These are phyloP conservation scores for Drosophila buzzatii DNA, from an alignment of 2,888 invertebrate species.

Conservation along the genomic window DNA sequence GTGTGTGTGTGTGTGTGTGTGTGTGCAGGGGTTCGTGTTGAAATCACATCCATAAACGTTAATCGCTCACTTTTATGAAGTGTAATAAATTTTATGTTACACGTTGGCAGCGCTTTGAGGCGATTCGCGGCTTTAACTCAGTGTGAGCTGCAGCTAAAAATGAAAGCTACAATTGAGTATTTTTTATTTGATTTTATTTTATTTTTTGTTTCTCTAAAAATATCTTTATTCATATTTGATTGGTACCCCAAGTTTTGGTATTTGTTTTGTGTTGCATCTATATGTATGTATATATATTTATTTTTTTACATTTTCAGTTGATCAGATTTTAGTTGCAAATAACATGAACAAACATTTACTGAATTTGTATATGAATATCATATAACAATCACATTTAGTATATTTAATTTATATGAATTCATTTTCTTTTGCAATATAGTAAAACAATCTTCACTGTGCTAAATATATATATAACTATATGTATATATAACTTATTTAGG, in stretches of 20 bases:
- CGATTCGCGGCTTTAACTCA: neutral
- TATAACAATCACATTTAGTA: conserved; percentile 75
- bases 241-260: conserved; percentile 69
- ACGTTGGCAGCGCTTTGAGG: conserved; percentile 50
- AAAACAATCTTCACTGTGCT: conserved; percentile 62
- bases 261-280: conserved; percentile 41
- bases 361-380: conserved; percentile 81
- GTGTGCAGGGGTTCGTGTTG: conserved; percentile 61
- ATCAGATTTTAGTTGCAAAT: conserved; percentile 69
- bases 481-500: conserved; percentile 29
- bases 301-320: conserved; percentile 48
- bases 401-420: conserved; percentile 44
- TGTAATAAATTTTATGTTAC: conserved; percentile 74
- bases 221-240: conserved; percentile 79
- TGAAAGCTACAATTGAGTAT: conserved; percentile 10
- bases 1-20: conserved; percentile 4
- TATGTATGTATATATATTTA: conserved; percentile 12
- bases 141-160: neutral
- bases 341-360: conserved; percentile 79
- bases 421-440: conserved; percentile 36
- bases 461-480: conserved; percentile 39
- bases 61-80: conserved; percentile 81
- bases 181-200: neutral
- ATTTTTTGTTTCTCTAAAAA: conserved; percentile 74
- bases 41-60: conserved; percentile 82